Percentiles rank a stretch among this genome's conserved stretches.
These are phyloP conservation scores for Lochmaea crataegi DNA, from an alignment of 2,888 invertebrate genomes.

Conservation along the genomic window DNA sequence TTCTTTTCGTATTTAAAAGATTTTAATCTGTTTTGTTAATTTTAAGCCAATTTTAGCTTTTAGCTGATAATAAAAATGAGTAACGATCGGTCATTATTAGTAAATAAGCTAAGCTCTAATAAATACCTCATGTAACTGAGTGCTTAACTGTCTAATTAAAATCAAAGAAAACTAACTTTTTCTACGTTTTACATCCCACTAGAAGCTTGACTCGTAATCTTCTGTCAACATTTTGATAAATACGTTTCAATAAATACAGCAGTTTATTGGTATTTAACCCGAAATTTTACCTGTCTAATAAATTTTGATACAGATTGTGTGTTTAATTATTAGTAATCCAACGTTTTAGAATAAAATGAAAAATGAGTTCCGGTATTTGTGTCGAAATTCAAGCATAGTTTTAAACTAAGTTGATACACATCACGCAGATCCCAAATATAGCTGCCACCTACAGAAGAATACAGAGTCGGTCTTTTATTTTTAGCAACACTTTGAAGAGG, in stretches of 20 bases:
- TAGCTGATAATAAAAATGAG: too few species aligned
- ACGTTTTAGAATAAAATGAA: constrained; percentile 4
- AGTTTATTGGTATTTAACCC: neutral
- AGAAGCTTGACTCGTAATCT: too few species aligned
- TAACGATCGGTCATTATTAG: too few species aligned
- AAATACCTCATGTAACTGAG: too few species aligned
- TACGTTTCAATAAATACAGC: neutral
- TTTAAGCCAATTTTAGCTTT: too few species aligned
- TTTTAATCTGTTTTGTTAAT: too few species aligned
- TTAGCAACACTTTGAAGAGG: constrained; percentile 1
- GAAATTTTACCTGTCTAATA: neutral
- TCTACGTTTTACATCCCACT: too few species aligned
- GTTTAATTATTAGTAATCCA: neutral
- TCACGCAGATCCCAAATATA: constrained; percentile 23
- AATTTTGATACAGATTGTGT: neutral
- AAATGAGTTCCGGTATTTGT: constrained; percentile 9
- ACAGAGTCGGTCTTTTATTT: constrained; percentile 16
- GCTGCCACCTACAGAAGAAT: constrained; percentile 11
- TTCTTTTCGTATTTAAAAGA: too few species aligned
- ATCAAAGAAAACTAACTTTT: too few species aligned
- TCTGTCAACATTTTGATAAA: too few species aligned
- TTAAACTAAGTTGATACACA: constrained; percentile 3
- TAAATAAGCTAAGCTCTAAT: too few species aligned
- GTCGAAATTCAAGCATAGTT: constrained; percentile 8
- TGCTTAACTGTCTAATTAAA: too few species aligned